phyloP scores from a whole-genome alignment of 2,888 invertebrate species.

The Mycogona germanica region DNA sequence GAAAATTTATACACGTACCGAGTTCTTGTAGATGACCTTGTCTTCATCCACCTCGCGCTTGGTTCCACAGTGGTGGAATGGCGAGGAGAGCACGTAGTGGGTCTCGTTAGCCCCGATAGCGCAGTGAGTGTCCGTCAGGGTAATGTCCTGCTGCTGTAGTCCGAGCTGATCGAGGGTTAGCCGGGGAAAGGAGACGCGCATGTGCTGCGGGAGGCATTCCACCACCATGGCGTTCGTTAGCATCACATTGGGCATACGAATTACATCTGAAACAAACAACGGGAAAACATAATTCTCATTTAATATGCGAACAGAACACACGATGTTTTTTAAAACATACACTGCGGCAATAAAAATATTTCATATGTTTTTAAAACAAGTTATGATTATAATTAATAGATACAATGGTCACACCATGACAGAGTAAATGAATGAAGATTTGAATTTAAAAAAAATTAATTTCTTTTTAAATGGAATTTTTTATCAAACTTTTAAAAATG shows the following conservation, averaged over 20 bases:
- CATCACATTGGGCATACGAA: conserved; percentile 27
- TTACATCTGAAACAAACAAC: conserved; percentile 23
- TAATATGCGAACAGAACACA: too few species aligned
- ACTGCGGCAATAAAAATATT: too few species aligned
- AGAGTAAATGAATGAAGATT: too few species aligned
- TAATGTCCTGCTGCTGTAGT: conserved; percentile 24
- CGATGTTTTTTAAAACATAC: too few species aligned
- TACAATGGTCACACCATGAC: too few species aligned
- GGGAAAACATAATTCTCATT: too few species aligned
- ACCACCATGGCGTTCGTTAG: conserved; percentile 25
- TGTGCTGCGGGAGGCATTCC: conserved; percentile 24
- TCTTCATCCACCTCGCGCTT: conserved; percentile 25
- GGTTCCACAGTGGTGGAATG: conserved; percentile 29
- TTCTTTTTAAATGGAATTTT: too few species aligned
- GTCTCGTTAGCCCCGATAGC: conserved; percentile 28
- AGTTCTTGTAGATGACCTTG: conserved; percentile 27
- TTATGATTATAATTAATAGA: too few species aligned
- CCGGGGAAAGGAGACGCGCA: conserved; percentile 25
- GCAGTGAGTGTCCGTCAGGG: conserved; percentile 24
- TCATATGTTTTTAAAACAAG: too few species aligned
- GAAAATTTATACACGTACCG: conserved; percentile 29
- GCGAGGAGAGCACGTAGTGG: conserved; percentile 29
- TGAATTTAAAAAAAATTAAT: too few species aligned
- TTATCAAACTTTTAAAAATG: too few species aligned
- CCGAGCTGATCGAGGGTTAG: conserved; percentile 25